These are phyloP conservation scores for Drosophila atroscutellata DNA, from an alignment of 2,888 invertebrate genomes.

Conservation along the genomic window DNA sequence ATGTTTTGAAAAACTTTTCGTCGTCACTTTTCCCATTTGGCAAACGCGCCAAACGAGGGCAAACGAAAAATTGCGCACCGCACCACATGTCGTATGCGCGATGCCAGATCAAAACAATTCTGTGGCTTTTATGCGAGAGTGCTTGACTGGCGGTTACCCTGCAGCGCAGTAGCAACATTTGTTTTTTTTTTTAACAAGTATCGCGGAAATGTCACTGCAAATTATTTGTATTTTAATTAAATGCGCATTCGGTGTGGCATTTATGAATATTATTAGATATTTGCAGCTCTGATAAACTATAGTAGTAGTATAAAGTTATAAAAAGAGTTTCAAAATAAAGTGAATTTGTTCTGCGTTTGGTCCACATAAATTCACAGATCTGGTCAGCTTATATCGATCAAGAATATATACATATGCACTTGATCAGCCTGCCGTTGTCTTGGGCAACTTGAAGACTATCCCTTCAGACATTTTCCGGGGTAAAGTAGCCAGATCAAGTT, in stretches of 20 bases:
- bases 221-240: neutral
- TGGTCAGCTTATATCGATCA: too few species aligned
- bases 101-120: conserved; percentile 26
- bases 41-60: conserved; percentile 38
- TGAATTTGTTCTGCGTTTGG: neutral
- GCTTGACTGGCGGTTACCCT: neutral
- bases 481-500: conserved; percentile 54
- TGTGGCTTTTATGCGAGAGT: neutral
- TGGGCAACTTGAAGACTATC: neutral
- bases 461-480: neutral
- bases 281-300: neutral
- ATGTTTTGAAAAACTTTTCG: conserved; percentile 43
- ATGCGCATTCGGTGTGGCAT: neutral
- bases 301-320: too few species aligned
- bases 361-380: neutral
- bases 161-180: too few species aligned
- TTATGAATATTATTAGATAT: neutral
- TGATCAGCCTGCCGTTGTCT: neutral
- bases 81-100: conserved; percentile 54
- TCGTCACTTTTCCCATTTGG: conserved; percentile 51
- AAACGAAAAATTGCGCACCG: conserved; percentile 32
- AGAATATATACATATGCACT: neutral
- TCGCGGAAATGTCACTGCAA: neutral
- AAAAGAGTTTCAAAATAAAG: too few species aligned
- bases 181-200: neutral